Evolutionary conservation across 2,888 invertebrate species (phyloP).

Genomic region (Flexamia atlantica): DNA sequence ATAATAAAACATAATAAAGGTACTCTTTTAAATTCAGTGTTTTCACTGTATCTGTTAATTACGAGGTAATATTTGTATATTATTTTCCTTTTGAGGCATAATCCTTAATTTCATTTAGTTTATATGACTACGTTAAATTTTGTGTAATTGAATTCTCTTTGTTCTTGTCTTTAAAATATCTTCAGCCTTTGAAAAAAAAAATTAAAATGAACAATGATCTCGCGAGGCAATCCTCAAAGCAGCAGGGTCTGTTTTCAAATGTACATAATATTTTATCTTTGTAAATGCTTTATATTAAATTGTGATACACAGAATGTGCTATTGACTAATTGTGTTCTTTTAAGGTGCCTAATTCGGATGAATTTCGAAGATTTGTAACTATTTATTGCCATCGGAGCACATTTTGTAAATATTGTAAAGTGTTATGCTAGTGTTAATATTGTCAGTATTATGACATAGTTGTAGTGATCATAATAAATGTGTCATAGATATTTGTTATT

Average conservation of each 20-base stretch:
- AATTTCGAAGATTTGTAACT: conserved; percentile 22
- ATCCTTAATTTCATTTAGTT: too few species aligned
- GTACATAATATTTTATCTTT: conserved; percentile 46
- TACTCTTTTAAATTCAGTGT: too few species aligned
- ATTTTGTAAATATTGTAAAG: conserved; percentile 56
- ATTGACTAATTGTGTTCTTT: conserved; percentile 9
- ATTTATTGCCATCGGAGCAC: conserved; percentile 49
- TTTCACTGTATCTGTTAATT: too few species aligned
- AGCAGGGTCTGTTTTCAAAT: conserved; percentile 41
- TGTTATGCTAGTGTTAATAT: conserved; percentile 54
- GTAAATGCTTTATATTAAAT: conserved; percentile 33
- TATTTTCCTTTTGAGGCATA: too few species aligned
- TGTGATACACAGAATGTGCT: conserved; percentile 48
- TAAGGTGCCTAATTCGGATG: conserved; percentile 20
- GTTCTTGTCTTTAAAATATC: neutral
- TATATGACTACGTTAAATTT: too few species aligned
- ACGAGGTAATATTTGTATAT: too few species aligned
- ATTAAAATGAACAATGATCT: conserved; percentile 40
- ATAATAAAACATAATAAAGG: too few species aligned
- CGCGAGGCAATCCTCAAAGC: conserved; percentile 24
- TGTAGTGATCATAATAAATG: conserved; percentile 46
- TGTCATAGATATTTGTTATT: conserved; percentile 57
- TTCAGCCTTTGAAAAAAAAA: neutral
- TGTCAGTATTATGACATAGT: conserved; percentile 54
- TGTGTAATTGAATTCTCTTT: too few species aligned